Evolutionary conservation across 2,797 vertebrate genomes (phyloP).

Genomic region (Tenualosa thibaudeaui): DNA sequence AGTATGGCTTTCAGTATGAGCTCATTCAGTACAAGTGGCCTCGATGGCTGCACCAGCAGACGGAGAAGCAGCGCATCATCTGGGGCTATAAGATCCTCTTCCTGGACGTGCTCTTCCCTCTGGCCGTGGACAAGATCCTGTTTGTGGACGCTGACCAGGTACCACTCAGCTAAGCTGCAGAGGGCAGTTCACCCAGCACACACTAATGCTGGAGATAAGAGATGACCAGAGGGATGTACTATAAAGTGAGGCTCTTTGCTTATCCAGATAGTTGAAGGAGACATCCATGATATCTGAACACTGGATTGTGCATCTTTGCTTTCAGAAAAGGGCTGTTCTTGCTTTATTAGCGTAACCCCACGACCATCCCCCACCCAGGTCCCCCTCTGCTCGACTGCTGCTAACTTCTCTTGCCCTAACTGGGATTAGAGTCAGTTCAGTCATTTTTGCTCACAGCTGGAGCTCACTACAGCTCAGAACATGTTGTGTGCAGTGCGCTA

Average conservation of each 20-base stretch:
- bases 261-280: too few relatives aligned
- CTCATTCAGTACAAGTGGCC: constrained; percentile 97
- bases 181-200: background rate
- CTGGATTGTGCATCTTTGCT: too few relatives aligned
- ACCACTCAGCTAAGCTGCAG: constrained; percentile 21
- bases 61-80: constrained; percentile 95
- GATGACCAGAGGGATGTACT: too few relatives aligned
- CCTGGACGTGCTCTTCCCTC: constrained; percentile 94
- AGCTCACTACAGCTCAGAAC: background rate
- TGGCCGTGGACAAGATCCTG: constrained; percentile 96
- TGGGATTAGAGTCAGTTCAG: too few relatives aligned
- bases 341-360: too few relatives aligned
- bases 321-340: too few relatives aligned
- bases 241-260: too few relatives aligned
- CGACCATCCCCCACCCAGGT: too few relatives aligned
- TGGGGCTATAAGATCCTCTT: constrained; percentile 99
- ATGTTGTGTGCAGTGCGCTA: background rate
- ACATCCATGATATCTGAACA: too few relatives aligned
- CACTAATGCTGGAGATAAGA: too few relatives aligned
- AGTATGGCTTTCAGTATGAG: constrained; percentile 91
- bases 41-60: constrained; percentile 92
- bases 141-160: constrained; percentile 99
- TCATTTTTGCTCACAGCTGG: background rate
- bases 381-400: too few relatives aligned
- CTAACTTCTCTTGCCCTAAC: too few relatives aligned